These are phyloP conservation scores for Leptinotarsa haldemani DNA, from an alignment of 2,888 invertebrate genomes.

Conservation along the genomic window DNA sequence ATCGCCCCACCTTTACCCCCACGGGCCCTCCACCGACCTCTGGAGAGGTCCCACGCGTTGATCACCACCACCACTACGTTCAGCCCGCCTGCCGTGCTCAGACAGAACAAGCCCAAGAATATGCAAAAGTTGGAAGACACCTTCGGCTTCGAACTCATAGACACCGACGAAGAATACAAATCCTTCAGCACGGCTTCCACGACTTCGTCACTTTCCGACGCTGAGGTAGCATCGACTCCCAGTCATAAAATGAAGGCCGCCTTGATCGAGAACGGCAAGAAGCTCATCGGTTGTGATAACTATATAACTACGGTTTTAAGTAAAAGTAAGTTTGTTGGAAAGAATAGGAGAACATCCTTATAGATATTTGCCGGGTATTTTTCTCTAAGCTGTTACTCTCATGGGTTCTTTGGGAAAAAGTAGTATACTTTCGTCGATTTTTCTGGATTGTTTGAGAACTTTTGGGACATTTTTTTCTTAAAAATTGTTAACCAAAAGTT, in stretches of 20 bases:
- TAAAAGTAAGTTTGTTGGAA: constrained; percentile 57
- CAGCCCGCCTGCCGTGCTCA: constrained; percentile 79
- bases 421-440: too few species aligned
- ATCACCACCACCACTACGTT: constrained; percentile 58
- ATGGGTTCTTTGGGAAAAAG: too few species aligned
- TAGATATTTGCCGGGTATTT: too few species aligned
- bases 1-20: constrained; percentile 74
- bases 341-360: too few species aligned
- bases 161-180: constrained; percentile 77
- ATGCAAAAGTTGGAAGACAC: constrained; percentile 79
- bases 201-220: constrained; percentile 49
- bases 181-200: constrained; percentile 48
- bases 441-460: too few species aligned
- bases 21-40: constrained; percentile 77
- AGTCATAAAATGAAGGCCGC: constrained; percentile 63
- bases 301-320: constrained; percentile 76
- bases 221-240: constrained; percentile 48
- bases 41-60: constrained; percentile 71
- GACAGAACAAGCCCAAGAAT: constrained; percentile 78
- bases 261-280: constrained; percentile 69
- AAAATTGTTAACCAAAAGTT: too few species aligned
- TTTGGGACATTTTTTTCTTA: too few species aligned
- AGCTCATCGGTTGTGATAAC: constrained; percentile 79
- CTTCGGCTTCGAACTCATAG: constrained; percentile 86
- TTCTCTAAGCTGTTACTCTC: too few species aligned